phyloP scores from a whole-genome alignment of 2,113 vertebrate species.

The Lamprotornis superbus region DNA sequence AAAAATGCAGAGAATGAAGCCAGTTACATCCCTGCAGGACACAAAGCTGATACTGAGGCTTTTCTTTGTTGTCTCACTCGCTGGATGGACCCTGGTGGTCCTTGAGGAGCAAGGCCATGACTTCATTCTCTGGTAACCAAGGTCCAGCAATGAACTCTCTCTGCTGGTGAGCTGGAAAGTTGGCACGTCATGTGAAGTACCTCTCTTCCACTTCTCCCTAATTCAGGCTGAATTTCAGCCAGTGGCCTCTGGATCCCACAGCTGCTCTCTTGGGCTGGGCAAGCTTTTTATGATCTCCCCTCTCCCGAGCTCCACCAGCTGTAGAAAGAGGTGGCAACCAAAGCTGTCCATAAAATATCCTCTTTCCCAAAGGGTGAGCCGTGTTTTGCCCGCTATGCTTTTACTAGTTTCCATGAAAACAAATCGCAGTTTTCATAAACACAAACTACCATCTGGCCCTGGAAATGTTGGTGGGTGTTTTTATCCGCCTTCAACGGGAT shows the following conservation, averaged over 20 bases:
- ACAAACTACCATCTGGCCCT: slow-evolving; percentile 50
- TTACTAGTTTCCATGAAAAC: slow-evolving; percentile 54
- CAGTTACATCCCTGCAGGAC: not conserved
- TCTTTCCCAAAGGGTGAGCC: not conserved
- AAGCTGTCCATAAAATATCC: not conserved
- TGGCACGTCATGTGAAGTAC: fast-evolving
- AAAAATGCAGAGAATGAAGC: not conserved
- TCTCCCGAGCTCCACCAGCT: not conserved
- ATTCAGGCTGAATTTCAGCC: not conserved
- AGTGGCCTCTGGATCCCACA: not conserved
- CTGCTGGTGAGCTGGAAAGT: not conserved
- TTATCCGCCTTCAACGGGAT: not conserved
- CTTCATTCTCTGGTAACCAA: not conserved
- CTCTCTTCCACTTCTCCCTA: not conserved
- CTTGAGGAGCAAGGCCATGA: not conserved
- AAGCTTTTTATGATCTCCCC: not conserved
- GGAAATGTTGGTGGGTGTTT: not conserved
- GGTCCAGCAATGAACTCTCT: not conserved
- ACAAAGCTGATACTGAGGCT: not conserved
- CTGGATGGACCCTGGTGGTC: not conserved
- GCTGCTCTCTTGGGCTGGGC: not conserved
- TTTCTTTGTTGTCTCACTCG: fast-evolving
- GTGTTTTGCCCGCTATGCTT: not conserved
- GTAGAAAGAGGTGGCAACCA: not conserved
- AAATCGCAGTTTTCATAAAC: slow-evolving; percentile 35